These are phyloP conservation scores for Tinea trinotella DNA, from an alignment of 2,888 invertebrate genomes.

Conservation along the genomic window DNA sequence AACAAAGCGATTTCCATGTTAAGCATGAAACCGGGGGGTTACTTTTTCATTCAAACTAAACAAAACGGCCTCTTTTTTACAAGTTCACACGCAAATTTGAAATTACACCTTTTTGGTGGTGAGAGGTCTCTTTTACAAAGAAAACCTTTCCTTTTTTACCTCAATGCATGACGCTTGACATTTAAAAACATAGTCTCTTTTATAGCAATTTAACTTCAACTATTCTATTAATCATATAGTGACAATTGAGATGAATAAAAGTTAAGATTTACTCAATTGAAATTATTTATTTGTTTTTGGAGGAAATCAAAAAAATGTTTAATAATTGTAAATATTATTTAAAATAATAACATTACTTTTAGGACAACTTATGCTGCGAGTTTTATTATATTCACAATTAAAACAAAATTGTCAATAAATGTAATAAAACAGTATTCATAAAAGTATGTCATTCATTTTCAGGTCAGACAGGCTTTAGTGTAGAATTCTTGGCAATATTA, in stretches of 20 bases:
- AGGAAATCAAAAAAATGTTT: too few relatives aligned
- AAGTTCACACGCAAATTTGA: conserved; percentile 37
- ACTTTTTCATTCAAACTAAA: conserved; percentile 11
- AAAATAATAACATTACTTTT: too few relatives aligned
- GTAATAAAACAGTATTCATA: background rate
- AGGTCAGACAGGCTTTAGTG: background rate
- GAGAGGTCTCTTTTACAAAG: conserved; percentile 9
- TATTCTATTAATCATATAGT: too few relatives aligned
- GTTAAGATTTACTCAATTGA: too few relatives aligned
- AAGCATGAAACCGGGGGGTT: conserved; percentile 8
- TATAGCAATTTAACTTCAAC: too few relatives aligned
- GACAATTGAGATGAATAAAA: too few relatives aligned
- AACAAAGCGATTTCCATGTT: conserved; percentile 14
- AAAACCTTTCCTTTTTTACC: background rate
- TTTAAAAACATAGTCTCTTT: too few relatives aligned
- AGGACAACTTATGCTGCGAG: too few relatives aligned
- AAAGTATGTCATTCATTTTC: background rate
- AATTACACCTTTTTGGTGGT: conserved; percentile 28
- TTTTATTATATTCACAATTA: too few relatives aligned
- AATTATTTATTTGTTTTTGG: too few relatives aligned
- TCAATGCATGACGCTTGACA: too few relatives aligned
- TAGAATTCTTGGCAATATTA: background rate
- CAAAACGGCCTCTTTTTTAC: conserved; percentile 24
- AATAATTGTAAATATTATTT: too few relatives aligned
- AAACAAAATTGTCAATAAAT: background rate